Evolutionary conservation across 30 jellyfish, hydroid and myxozoan genomes (phyloP).

Genomic region (Hydractinia symbiolongicarpus): DNA sequence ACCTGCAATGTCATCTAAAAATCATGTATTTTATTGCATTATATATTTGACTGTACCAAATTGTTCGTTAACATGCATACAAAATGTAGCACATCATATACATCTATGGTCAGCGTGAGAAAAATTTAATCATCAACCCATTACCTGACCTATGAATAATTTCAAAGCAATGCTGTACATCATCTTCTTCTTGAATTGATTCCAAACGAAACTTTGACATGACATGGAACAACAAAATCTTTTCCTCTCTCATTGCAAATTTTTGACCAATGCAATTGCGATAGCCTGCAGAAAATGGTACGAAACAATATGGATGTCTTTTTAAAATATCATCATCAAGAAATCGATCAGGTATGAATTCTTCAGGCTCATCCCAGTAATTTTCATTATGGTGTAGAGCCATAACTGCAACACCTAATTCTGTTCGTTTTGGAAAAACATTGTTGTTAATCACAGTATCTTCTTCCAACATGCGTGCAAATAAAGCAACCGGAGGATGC

Average conservation of each 20-base stretch:
- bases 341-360: conserved; percentile 84
- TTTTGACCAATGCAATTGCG: conserved; percentile 88
- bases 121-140: conserved; percentile 8
- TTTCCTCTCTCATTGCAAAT: conserved; percentile 38
- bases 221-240: conserved; percentile 10
- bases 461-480: conserved; percentile 56
- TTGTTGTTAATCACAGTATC: conserved; percentile 12
- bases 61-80: too few species aligned
- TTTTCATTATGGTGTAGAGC: conserved; percentile 64
- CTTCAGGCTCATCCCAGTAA: conserved; percentile 66
- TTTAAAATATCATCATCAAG: conserved; percentile 40
- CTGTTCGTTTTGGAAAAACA: conserved; percentile 45
- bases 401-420: conserved; percentile 40
- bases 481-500: conserved; percentile 73
- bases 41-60: too few species aligned
- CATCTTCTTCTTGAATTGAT: background rate
- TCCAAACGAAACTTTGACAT: conserved; percentile 16
- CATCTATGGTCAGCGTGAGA: background rate
- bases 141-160: conserved; percentile 16
- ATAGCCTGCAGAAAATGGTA: conserved; percentile 97
- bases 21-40: too few species aligned
- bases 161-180: background rate
- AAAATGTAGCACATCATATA: too few species aligned
- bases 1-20: too few species aligned
- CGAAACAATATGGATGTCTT: conserved; percentile 66